Base-by-base conservation (phyloP, 2,888 invertebrate genomes). In the Lycocerus yunnanus region DNA sequence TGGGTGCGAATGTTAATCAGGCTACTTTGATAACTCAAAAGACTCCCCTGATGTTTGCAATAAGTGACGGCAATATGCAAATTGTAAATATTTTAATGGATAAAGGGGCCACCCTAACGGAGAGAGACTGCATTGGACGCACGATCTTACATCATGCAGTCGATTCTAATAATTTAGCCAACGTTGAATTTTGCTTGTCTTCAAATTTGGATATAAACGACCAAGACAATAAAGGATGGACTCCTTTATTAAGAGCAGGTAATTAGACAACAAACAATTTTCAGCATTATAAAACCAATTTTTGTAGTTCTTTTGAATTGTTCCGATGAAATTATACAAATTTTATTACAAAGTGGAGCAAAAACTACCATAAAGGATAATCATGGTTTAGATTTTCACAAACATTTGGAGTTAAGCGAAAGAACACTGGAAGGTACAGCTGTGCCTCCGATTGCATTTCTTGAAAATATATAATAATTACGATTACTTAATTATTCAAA, bases 241-340 rank as follows among this genome's bases (percentile, higher is more conserved):
- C 90, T 2, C 90, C 90, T 15, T 84, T 91, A 24, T 86, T 90
- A 71, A 86, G 90, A 83, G 90, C 90, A 16, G 84, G 90, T 90
- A 63, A 76, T 21, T 73, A 66, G 43, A 59, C 0, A 24, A 15
- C 15, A 69, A 0, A 18, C 20, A 59, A 27, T 1, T 24, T 58
- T 18, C 13, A n/a, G 4, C 13, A 3, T n/a, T 9, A 13, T 27
- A 27, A 10, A 10, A 65, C 4, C 20, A 1, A 16, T 8, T 11
- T 14, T 83, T 83, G 3, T 80, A 90, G 90, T 89, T 15, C 87
- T 88, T 66, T 87, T 90, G 81, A 87, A 87, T 8, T 87, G 88
- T 0, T 81, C 78, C 0, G 85, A 86, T 0, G 86, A 84, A 3
- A 81, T 90, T 58, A 83, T 89, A 1, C 83, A 85, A 11, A 87